These are phyloP conservation scores for Silurus meridionalis DNA, from an alignment of 2,113 vertebrate genomes.

Conservation along the genomic window DNA sequence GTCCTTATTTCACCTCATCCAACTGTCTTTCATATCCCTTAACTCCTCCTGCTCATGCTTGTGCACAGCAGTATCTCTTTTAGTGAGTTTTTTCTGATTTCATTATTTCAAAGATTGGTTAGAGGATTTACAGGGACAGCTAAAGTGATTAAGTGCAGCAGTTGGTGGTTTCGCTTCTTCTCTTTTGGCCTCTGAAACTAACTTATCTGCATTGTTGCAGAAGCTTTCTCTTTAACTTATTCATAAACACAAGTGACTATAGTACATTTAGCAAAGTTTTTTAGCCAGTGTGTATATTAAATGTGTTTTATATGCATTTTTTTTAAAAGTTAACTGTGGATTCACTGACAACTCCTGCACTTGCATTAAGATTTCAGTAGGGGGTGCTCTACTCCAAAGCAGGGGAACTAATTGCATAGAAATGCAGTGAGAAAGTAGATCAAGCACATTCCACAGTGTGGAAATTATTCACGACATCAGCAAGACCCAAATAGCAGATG, in stretches of 20 bases:
- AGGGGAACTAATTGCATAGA: background rate
- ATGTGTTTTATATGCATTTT: background rate
- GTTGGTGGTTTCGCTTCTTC: background rate
- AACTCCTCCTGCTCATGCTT: conserved; percentile 12
- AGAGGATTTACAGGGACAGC: conserved; percentile 2
- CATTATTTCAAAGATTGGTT: conserved; percentile 22
- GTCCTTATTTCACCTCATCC: conserved; percentile 51
- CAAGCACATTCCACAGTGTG: conserved; percentile 12
- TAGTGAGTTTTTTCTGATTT: background rate
- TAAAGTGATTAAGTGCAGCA: background rate
- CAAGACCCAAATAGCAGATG: background rate
- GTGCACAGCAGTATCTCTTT: conserved; percentile 3
- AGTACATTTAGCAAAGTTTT: background rate
- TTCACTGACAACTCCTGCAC: background rate
- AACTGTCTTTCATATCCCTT: conserved; percentile 3
- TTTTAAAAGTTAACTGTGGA: background rate
- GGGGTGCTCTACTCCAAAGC: background rate
- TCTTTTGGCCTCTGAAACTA: background rate
- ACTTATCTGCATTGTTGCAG: background rate
- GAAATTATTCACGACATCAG: background rate
- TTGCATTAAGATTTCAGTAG: conserved; percentile 20
- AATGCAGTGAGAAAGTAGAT: background rate
- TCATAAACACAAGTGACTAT: conserved; percentile 3
- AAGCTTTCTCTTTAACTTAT: background rate
- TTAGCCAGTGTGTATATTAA: background rate